phyloP scores from a whole-genome alignment of 1,140 invertebrate genomes.

The Agraylea sexmaculata region DNA sequence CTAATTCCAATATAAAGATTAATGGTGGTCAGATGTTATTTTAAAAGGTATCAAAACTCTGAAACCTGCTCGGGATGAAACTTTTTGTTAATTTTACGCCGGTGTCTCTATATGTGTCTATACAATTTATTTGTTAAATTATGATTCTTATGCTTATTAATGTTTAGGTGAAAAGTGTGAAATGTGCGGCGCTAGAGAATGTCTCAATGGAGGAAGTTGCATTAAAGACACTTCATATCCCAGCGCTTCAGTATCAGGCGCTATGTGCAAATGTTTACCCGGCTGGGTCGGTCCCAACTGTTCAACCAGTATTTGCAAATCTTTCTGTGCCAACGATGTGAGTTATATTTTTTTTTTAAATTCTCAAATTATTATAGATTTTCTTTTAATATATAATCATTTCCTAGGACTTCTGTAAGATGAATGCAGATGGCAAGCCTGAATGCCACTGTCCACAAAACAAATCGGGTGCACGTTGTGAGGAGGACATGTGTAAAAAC shows the following conservation, averaged over 20 bases:
- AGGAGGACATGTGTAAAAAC: conserved; percentile 40
- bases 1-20: too few relatives aligned
- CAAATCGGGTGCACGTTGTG: conserved; percentile 45
- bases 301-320: conserved; percentile 26
- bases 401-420: conserved; percentile 38
- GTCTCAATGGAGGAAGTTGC: conserved; percentile 29
- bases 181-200: conserved; percentile 27
- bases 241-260: too few relatives aligned
- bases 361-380: background rate
- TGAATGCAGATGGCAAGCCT: conserved; percentile 37
- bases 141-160: conserved; percentile 5
- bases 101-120: too few relatives aligned
- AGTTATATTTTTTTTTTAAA: conserved; percentile 2
- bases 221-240: background rate
- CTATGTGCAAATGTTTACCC: conserved; percentile 46
- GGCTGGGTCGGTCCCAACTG: conserved; percentile 43
- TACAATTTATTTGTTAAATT: too few relatives aligned
- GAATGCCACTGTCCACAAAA: conserved; percentile 39
- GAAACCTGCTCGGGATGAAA: too few relatives aligned
- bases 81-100: too few relatives aligned
- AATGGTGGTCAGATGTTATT: too few relatives aligned
- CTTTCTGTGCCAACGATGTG: conserved; percentile 15
- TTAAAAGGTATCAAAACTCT: too few relatives aligned
- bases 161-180: conserved; percentile 27
- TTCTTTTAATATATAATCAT: conserved; percentile 16